These are phyloP conservation scores for Nezara viridula DNA, from an alignment of 2,888 invertebrate genomes.

Conservation along the genomic window DNA sequence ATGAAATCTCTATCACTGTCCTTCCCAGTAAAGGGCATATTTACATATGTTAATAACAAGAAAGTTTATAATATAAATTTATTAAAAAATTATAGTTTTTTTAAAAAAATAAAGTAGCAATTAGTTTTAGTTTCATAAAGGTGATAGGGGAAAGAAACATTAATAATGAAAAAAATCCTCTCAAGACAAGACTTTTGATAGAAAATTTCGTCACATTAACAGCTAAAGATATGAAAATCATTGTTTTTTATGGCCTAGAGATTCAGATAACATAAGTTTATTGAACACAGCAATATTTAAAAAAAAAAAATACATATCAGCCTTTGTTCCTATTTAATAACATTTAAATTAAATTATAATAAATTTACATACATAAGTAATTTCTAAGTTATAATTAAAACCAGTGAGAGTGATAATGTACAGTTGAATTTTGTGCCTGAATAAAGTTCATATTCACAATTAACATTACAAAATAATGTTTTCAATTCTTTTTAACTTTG, in stretches of 20 bases:
- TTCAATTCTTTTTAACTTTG: slow-evolving; percentile 20
- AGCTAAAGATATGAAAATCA: background rate
- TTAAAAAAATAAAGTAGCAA: background rate
- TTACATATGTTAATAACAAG: background rate
- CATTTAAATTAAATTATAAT: background rate
- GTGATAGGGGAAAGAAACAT: background rate
- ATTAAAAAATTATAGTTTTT: background rate
- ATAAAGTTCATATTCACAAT: background rate
- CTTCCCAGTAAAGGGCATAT: background rate
- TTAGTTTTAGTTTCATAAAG: background rate
- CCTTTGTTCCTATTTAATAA: background rate
- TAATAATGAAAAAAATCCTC: background rate
- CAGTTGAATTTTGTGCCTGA: background rate
- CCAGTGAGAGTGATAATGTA: background rate
- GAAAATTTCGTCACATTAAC: background rate
- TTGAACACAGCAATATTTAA: background rate
- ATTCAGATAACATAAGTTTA: background rate
- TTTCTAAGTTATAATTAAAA: background rate
- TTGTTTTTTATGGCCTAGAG: background rate
- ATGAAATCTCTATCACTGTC: background rate
- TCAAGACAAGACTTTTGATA: background rate
- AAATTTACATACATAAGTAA: background rate
- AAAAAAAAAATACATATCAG: background rate
- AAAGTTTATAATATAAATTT: background rate
- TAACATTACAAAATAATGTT: slow-evolving; percentile 16